Evolutionary conservation across 2,888 invertebrate species (phyloP).

Genomic region (Macaria notata): DNA sequence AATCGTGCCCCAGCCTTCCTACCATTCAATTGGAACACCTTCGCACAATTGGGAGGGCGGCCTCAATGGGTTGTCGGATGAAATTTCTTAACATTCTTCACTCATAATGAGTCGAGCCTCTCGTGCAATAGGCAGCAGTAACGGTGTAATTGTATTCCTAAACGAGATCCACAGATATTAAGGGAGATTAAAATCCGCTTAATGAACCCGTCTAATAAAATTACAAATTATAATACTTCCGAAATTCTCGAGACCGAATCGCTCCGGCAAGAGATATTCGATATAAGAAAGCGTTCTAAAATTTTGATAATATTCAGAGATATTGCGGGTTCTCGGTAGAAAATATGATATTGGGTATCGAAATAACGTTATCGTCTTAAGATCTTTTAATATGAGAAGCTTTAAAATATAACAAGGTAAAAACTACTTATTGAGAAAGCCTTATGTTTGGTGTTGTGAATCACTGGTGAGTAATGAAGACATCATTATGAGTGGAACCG

Average conservation of each 20-base stretch:
- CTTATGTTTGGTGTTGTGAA: slow-evolving; percentile 56
- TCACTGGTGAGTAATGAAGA: slow-evolving; percentile 70
- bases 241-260: slow-evolving; percentile 45
- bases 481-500: slow-evolving; percentile 65
- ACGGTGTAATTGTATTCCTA: slow-evolving; percentile 76
- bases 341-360: background rate
- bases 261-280: slow-evolving; percentile 24
- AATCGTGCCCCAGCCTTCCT: slow-evolving; percentile 70
- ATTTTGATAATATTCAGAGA: slow-evolving; percentile 24
- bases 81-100: slow-evolving; percentile 81
- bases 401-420: slow-evolving; percentile 33
- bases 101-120: slow-evolving; percentile 75
- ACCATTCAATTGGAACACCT: slow-evolving; percentile 81
- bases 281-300: slow-evolving; percentile 23
- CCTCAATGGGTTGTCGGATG: slow-evolving; percentile 80
- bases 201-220: slow-evolving; percentile 65
- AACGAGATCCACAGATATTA: slow-evolving; percentile 76
- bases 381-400: slow-evolving; percentile 7
- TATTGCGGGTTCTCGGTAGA: slow-evolving; percentile 18
- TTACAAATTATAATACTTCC: slow-evolving; percentile 53
- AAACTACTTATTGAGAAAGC: slow-evolving; percentile 38
- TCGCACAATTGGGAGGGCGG: slow-evolving; percentile 78
- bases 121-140: slow-evolving; percentile 77
- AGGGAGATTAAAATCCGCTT: slow-evolving; percentile 71
- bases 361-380: slow-evolving; percentile 3